A percentile compares a stretch with the other conserved stretches of the same genome.
Evolutionary conservation across 2,797 vertebrate genomes (phyloP).

Genomic region (Heteromormyrus szaboi): DNA sequence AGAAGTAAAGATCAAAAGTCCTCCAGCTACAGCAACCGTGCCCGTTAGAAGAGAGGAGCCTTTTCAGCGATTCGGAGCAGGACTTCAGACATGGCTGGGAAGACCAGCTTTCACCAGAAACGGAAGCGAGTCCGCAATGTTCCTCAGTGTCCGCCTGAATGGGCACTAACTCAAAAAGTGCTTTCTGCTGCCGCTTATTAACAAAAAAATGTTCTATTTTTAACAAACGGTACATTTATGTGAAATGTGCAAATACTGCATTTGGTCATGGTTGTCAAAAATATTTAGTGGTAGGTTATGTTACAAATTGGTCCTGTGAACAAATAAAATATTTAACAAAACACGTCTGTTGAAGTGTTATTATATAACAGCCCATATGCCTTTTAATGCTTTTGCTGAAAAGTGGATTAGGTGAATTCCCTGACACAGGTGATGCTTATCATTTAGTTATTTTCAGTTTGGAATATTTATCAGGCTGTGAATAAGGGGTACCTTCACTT

Average conservation of each 20-base stretch:
- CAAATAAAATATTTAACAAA: not conserved
- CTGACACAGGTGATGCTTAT: not conserved
- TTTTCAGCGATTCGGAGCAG: not conserved
- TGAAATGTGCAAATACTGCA: not conserved
- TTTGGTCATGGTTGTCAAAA: not conserved
- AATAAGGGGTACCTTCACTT: not conserved
- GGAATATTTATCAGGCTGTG: not conserved
- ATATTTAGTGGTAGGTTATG: not conserved
- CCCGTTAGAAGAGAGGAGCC: not conserved
- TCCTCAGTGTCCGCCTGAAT: not conserved
- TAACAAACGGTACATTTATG: not conserved
- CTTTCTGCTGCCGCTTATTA: not conserved
- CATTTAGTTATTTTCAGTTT: not conserved
- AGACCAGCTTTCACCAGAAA: not conserved
- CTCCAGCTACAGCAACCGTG: not conserved
- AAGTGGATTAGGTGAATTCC: conserved; percentile 2
- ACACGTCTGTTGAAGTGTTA: not conserved
- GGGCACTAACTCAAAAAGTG: not conserved
- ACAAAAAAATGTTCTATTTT: not conserved
- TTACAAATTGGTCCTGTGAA: not conserved
- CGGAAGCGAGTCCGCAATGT: no score
- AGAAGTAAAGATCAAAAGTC: not conserved
- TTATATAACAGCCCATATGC: not conserved
- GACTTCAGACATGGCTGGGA: not conserved
- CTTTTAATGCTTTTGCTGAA: not conserved